Evolutionary conservation across 2,113 vertebrate genomes (phyloP), one percentile per base, ranked within the genome.

Genomic region (Cyprinodon variegatus): DNA sequence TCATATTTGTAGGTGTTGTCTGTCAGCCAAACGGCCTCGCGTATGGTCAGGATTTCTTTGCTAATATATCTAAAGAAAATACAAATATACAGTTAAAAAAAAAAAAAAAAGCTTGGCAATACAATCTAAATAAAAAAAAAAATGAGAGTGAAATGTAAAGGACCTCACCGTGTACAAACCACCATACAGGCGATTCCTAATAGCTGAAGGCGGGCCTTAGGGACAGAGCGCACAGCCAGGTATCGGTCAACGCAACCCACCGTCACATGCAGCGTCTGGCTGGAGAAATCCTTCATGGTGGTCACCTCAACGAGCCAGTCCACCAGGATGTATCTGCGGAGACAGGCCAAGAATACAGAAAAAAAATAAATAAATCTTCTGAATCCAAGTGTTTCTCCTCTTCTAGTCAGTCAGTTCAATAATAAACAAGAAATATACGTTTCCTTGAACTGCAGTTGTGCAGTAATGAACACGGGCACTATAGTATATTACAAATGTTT

Each of bases 1-100:
- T 99, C 98, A 0, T 99, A 99, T 85, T 98, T 98, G 89, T 99
- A 98, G 0, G 98, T 98, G 92, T 99, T 99, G 92, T 99, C 98
- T 0, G 98, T 99, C 61, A 99, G 96, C 98, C 98, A 99, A 57
- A 99, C 98, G 0, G 98, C 98, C 90, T 99, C 98, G 0, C 98
- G 93, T 76, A 99, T 98, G 0, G 98, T 99, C 89, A 99, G 81
- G 82, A 99, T 99, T 77, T 99, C 98, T 90, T 97, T 98, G 90
- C 97, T 98, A 69, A 97, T 95, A 81, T 98, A 95, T 62, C 93
- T 94, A 38, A 53, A 68, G 68, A 64, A 29, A 29, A 29, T 29
- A 29, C 29, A 29, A 29, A 29, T 29, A 29, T 29, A 29, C 29
- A 29, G 29, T n/a, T n/a, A 29, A 29, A 1, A 29, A 1, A 29